A percentile compares a stretch with the other conserved stretches of the same genome.
Evolutionary conservation across 2,113 vertebrate genomes (phyloP).

Genomic region (Egretta garzetta): DNA sequence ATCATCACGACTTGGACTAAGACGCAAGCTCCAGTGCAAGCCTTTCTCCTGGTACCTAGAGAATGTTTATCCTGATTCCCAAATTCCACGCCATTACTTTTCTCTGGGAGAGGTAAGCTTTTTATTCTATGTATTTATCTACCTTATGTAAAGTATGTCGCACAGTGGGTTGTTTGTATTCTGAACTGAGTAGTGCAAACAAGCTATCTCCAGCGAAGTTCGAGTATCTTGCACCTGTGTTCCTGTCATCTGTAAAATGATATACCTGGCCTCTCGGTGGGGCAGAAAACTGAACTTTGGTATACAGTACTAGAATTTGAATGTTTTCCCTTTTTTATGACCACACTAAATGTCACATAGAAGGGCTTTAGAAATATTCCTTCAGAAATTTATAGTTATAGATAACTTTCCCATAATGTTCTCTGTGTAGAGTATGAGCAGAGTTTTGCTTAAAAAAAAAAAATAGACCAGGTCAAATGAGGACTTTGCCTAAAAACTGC

Average conservation of each 20-base stretch:
- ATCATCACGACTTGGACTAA: conserved; percentile 84
- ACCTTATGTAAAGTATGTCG: not conserved
- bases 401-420: accelerated
- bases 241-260: not conserved
- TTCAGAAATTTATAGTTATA: not conserved
- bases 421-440: accelerated
- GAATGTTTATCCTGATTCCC: conserved; percentile 97
- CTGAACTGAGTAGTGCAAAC: not conserved
- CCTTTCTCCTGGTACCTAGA: conserved; percentile 99
- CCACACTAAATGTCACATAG: not conserved
- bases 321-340: not conserved
- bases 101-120: conserved; percentile 94
- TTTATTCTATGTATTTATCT: not conserved
- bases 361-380: not conserved
- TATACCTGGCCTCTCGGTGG: not conserved
- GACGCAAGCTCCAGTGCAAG: conserved; percentile 95
- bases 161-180: not conserved
- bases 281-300: not conserved
- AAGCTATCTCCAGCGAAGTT: not conserved
- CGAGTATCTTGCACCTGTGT: not conserved
- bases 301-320: not conserved
- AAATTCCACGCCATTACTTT: conserved; percentile 98
- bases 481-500: not conserved
- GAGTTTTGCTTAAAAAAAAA: not conserved
- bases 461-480: not conserved